Base-by-base conservation (phyloP, 2,888 invertebrate species). In the Papilio demoleus region DNA sequence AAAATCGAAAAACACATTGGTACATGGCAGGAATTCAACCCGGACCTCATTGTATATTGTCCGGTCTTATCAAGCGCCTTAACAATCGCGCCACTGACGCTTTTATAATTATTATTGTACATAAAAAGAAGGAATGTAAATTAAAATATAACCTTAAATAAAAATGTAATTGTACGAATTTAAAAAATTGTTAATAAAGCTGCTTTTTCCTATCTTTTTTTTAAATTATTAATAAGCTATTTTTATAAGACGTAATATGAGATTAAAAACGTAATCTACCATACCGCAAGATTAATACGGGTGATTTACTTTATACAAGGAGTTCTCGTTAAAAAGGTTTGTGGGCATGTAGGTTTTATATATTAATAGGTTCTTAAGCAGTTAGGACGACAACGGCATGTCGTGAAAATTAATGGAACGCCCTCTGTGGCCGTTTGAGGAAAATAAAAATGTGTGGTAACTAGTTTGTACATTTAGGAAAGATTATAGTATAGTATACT, bases 331-430 rank as follows among this genome's bases (percentile, higher is more conserved):
- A 53, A 53, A 53, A 31, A 53, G 31, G 53, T 53, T 53, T 53
- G 27, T 9, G 31, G 31, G 14, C 53, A 53, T 53, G n/a, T 56
- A 56, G n/a, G 53, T 56, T 56, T 9, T 31, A 56, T 56, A 53
- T 53, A 56, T 56, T 56, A 56, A 56, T 56, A 31, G 53, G 53
- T 31, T 9, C 53, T 56, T 56, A 56, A 53, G 53, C 53, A 56
- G 31, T 56, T 31, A 31, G 27, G 53, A 31, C 31, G 31, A 31
- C 31, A 31, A 17, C 53, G 31, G 53, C 31, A 2, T 31, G 31
- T 56, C 53, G 53, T 56, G 53, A 56, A 31, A 56, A 31, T 56
- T 56, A 56, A 56, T 56, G 53, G 53, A 31, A 31, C 53, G 31
- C 9, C 31, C 53, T 17, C 31, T 31, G 53, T 17, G 53, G 53